Evolutionary conservation across 2,113 vertebrate species (phyloP).

Genomic region (Bostrychus sinensis): DNA sequence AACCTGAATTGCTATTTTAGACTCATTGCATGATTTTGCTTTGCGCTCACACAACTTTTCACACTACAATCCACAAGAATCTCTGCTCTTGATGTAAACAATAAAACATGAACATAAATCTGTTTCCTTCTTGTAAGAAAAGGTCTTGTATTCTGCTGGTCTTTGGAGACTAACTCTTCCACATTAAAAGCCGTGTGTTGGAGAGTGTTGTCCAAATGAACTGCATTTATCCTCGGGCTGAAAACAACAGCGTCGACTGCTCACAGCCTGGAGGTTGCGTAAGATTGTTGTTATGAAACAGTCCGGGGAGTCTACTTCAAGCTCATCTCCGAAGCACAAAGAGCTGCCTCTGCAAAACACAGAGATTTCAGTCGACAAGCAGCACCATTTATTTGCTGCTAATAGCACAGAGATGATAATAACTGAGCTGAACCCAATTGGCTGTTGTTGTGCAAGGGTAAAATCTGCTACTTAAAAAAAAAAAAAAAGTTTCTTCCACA

Average conservation of each 20-base stretch:
- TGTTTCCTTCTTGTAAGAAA: not conserved
- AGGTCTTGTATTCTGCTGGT: not conserved
- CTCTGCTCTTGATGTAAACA: not conserved
- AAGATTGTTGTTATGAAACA: slow-evolving; percentile 68
- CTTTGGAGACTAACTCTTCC: not conserved
- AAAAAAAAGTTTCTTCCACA: too few species aligned
- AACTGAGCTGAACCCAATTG: slow-evolving; percentile 15
- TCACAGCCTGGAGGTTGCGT: slow-evolving; percentile 49
- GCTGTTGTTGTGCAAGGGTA: slow-evolving; percentile 61
- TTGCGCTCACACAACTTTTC: not conserved
- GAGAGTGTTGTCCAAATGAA: not conserved
- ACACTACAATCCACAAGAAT: not conserved
- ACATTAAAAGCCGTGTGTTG: slow-evolving; percentile 3
- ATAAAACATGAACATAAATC: slow-evolving; percentile 4
- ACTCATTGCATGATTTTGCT: not conserved
- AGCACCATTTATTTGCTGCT: slow-evolving; percentile 22
- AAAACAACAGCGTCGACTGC: slow-evolving; percentile 33
- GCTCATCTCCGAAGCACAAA: slow-evolving; percentile 55
- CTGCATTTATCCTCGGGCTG: slow-evolving; percentile 17
- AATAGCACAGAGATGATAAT: not conserved
- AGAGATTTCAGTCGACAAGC: slow-evolving; percentile 18
- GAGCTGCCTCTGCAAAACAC: slow-evolving; percentile 9
- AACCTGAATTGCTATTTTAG: not conserved
- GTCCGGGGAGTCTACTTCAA: slow-evolving; percentile 44
- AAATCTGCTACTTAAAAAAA: too few species aligned